Evolutionary conservation across 2,797 vertebrate genomes (phyloP).

Genomic region (Darevskia mixta): DNA sequence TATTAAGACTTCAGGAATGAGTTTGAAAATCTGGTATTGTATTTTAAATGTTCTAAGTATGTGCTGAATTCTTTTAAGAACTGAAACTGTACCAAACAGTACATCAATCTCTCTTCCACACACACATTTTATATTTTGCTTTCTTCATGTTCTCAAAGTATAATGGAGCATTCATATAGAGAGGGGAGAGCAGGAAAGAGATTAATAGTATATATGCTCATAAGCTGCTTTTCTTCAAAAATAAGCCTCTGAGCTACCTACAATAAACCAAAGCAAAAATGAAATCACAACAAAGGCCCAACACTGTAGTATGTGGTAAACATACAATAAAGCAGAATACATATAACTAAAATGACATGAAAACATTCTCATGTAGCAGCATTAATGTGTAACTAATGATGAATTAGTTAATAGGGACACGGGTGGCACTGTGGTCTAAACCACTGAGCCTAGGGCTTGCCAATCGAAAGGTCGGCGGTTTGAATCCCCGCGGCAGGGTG

Average conservation of each 20-base stretch:
- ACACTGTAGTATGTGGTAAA: not conserved
- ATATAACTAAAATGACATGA: not conserved
- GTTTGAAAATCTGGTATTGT: not conserved
- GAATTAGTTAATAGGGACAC: too few relatives aligned
- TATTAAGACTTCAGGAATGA: not conserved
- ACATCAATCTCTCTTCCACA: not conserved
- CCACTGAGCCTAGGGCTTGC: too few relatives aligned
- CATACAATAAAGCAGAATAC: not conserved
- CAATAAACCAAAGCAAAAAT: not conserved
- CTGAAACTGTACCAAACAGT: not conserved
- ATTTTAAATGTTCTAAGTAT: conserved; percentile 1
- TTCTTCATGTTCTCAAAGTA: conserved; percentile 1
- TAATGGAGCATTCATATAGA: not conserved
- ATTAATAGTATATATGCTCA: not conserved
- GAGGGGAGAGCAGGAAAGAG: not conserved
- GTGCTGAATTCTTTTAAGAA: not conserved
- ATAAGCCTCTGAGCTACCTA: not conserved
- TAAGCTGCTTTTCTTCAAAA: not conserved
- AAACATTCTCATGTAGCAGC: not conserved
- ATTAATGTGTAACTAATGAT: too few relatives aligned
- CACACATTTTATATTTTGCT: not conserved
- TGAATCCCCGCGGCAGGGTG: too few relatives aligned
- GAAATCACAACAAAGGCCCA: not conserved
- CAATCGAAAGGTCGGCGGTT: too few relatives aligned
- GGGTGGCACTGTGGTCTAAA: too few relatives aligned